These are phyloP conservation scores for Mythimna lalbum DNA, from an alignment of 2,888 invertebrate species.

Conservation along the genomic window DNA sequence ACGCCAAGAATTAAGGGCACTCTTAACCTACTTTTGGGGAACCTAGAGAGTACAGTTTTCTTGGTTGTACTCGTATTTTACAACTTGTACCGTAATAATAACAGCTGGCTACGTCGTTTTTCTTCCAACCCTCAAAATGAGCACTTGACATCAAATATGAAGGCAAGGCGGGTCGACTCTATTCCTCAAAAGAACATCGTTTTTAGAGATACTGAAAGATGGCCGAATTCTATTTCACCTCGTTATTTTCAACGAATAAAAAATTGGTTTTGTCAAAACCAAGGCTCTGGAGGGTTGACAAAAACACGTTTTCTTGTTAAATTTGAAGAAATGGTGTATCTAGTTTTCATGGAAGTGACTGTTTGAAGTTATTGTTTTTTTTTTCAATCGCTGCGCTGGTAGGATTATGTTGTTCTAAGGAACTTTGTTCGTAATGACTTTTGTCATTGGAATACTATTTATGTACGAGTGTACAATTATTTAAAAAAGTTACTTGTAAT, in stretches of 20 bases:
- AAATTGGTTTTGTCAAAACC: slow-evolving; percentile 42
- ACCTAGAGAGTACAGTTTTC: slow-evolving; percentile 23
- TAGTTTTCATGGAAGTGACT: slow-evolving; percentile 3
- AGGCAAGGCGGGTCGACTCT: slow-evolving; percentile 28
- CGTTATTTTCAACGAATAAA: slow-evolving; percentile 37
- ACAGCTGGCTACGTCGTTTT: slow-evolving; percentile 33
- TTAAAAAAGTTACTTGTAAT: too few relatives aligned
- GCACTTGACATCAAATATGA: slow-evolving; percentile 41
- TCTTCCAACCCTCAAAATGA: slow-evolving; percentile 35
- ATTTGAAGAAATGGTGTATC: slow-evolving; percentile 6
- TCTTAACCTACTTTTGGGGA: slow-evolving; percentile 44
- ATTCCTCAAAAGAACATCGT: slow-evolving; percentile 37
- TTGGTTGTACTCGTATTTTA: slow-evolving; percentile 43
- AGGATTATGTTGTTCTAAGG: not conserved
- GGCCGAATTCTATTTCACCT: slow-evolving; percentile 29
- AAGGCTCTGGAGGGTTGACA: slow-evolving; percentile 31
- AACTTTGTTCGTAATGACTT: not conserved
- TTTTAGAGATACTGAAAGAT: slow-evolving; percentile 24
- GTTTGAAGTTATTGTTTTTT: slow-evolving; percentile 2
- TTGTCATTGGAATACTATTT: not conserved
- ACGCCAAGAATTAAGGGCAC: slow-evolving; percentile 40
- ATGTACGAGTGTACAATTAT: too few relatives aligned
- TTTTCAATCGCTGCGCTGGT: not conserved
- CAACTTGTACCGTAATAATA: slow-evolving; percentile 41
- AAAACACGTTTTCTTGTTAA: slow-evolving; percentile 32